Conservation (phyloP, 2,797 vertebrate species). For the Prunella strophiata region DNA sequence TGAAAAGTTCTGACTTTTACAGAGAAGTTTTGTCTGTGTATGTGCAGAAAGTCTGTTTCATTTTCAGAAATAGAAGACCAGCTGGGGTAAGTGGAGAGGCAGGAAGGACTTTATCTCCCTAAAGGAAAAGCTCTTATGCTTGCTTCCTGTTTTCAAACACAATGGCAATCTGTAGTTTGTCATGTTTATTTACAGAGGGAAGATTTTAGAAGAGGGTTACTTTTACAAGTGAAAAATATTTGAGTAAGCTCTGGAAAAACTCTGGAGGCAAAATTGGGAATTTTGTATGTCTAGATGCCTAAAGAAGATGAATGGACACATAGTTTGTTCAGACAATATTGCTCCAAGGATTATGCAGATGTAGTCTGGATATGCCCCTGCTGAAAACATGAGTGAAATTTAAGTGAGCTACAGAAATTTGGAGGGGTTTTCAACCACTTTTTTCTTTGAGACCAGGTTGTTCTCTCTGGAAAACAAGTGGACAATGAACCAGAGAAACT, state of each 20-base stretch:
- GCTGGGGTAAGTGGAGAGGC: conserved; percentile 24
- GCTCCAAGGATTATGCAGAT: rapidly evolving
- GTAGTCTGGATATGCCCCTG: background rate
- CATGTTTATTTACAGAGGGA: conserved; percentile 2
- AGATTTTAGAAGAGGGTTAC: background rate
- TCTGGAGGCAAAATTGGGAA: background rate
- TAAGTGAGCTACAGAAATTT: background rate
- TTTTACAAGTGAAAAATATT: background rate
- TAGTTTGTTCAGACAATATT: background rate
- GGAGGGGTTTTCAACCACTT: background rate
- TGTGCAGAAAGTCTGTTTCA: background rate
- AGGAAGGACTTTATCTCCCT: conserved; percentile 15
- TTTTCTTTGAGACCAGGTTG: background rate
- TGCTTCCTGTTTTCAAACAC: conserved; percentile 2
- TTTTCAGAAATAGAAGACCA: conserved; percentile 56
- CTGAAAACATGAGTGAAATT: background rate
- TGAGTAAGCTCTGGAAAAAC: background rate
- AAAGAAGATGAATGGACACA: background rate
- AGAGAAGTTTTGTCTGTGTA: background rate
- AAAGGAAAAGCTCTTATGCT: conserved; percentile 1
- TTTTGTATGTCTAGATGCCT: background rate
- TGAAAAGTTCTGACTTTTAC: background rate
- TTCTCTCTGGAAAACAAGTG: background rate
- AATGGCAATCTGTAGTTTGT: background rate
- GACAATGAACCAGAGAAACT: background rate